Conservation (phyloP, 2,797 vertebrate species). For the Adelosebastes latens region DNA sequence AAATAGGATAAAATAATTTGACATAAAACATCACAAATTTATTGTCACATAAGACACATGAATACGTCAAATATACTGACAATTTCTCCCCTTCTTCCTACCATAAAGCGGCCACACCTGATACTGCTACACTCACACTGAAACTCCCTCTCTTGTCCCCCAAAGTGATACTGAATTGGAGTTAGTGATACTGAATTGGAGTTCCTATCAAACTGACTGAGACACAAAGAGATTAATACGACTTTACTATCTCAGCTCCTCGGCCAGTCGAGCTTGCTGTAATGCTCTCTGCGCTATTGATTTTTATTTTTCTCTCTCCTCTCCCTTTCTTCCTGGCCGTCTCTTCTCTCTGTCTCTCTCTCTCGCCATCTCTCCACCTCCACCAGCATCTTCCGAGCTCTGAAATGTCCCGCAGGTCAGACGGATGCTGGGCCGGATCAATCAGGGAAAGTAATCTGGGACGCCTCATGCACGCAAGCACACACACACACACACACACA, state of each 20-base stretch:
- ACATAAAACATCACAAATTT: not conserved
- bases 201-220: constrained; percentile 63
- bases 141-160: constrained; percentile 2
- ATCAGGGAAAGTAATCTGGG: constrained; percentile 85
- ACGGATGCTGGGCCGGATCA: constrained; percentile 82
- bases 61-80: not conserved
- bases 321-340: constrained; percentile 58
- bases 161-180: constrained; percentile 24
- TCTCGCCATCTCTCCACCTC: constrained; percentile 58
- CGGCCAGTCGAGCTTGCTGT: constrained; percentile 72
- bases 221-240: constrained; percentile 71
- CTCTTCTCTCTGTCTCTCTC: constrained; percentile 41
- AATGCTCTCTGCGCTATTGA: constrained; percentile 74
- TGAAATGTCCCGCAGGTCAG: constrained; percentile 82
- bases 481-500: constrained; percentile 37
- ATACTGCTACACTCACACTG: not conserved
- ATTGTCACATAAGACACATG: not conserved
- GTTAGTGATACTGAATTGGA: constrained; percentile 34
- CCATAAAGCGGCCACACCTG: not conserved
- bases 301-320: constrained; percentile 79
- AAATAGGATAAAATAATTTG: not conserved
- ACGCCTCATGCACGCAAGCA: constrained; percentile 63
- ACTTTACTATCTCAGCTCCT: constrained; percentile 78
- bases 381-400: constrained; percentile 70
- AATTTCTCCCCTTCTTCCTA: not conserved